Percentiles rank a stretch among this genome's conserved stretches.
phyloP scores from a whole-genome alignment of 2,113 vertebrate species.

The Eulemur rufifrons region DNA sequence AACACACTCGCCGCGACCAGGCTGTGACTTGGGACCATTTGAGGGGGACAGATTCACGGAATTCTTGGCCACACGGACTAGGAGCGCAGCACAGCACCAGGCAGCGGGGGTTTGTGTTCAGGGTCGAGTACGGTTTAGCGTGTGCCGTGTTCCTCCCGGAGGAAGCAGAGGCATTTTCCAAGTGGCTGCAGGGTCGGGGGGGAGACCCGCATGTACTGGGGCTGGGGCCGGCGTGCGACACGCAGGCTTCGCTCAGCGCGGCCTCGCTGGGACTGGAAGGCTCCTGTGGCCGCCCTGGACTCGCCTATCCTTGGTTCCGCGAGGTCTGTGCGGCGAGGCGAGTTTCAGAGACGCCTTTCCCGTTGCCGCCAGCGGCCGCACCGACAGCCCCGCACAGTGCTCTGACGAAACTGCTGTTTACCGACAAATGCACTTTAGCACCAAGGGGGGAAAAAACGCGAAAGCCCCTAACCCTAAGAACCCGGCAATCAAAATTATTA shows the following conservation, averaged over 20 bases:
- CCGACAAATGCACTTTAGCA: background rate
- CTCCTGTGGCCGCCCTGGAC: background rate
- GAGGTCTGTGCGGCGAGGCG: background rate
- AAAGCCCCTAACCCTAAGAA: background rate
- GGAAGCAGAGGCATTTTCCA: background rate
- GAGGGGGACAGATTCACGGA: rapidly evolving
- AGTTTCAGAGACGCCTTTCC: background rate
- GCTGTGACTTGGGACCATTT: rapidly evolving
- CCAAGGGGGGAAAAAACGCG: no score
- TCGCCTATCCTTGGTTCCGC: rapidly evolving
- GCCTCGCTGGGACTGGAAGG: background rate
- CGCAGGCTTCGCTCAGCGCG: no score
- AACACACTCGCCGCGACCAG: background rate
- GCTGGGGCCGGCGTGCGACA: no score
- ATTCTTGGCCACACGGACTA: rapidly evolving
- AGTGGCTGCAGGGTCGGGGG: background rate
- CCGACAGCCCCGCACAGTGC: background rate
- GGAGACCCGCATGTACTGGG: background rate
- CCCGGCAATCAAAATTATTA: constrained; percentile 34
- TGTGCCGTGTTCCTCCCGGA: background rate
- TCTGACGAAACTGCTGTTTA: rapidly evolving
- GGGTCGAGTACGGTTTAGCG: background rate
- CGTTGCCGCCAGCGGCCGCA: rapidly evolving
- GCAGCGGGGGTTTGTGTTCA: rapidly evolving
- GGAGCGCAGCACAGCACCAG: rapidly evolving